Evolutionary conservation across 2,113 vertebrate genomes (phyloP), one percentile per base, ranked within the genome.

Genomic region (Sula dactylatra): DNA sequence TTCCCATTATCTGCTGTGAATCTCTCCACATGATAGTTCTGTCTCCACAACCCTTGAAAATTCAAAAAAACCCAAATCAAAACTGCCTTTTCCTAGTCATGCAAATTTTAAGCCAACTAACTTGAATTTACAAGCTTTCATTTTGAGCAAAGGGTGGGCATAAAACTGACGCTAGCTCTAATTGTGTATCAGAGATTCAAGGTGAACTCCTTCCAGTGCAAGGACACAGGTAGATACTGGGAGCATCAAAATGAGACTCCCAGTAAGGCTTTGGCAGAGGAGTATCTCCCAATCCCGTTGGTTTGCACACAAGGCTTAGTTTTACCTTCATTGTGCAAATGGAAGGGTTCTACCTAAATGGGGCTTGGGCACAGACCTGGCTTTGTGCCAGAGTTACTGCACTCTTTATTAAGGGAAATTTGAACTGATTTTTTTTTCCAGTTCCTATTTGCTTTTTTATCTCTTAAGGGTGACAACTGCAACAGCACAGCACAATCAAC

Each of bases 1-100:
- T 91, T 90, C 50, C 59, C 21, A 54, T 81, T 88, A 92, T 92
- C 88, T 66, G 7, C 56, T 71, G n/a, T 31, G 78, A 86, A 67
- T 73, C 70, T 93, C 55, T 36, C 44, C 47, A 65, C 92, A 90
- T 3, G 27, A 47, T 4, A 74, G 50, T 13, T 92, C 56, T 94
- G 88, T 62, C 45, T 66, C 64, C 27, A 52, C 42, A 78, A 18
- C 11, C 55, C 80, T 38, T 25, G 3, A 88, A 86, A 73, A 93
- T 7, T 29, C 7, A 64, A 42, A 79, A 52, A 17, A 3, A n/a
- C n/a, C 9, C 15, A 32, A 78, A 79, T 38, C n/a, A 81, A 94
- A 45, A 45, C 52, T 45, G 56, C 31, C 36, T 71, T 95, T 72
- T 72, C 42, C 66, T 40, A 79, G 50, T 21, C 70, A 40, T 2